Conservation (phyloP, 2,113 vertebrate genomes). For the Pagrus major region DNA sequence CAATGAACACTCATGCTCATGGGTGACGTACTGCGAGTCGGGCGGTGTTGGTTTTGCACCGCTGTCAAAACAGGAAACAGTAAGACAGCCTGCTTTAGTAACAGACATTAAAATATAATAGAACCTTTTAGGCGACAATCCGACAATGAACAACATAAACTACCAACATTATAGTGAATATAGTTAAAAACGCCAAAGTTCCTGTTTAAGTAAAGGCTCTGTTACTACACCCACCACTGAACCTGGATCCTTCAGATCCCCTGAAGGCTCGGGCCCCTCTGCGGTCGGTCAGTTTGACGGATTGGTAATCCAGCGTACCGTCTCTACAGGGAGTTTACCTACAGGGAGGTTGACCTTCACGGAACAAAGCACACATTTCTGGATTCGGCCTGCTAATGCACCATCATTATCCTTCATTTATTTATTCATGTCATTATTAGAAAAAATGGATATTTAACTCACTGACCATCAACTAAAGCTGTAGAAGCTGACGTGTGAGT, state of each 20-base stretch:
- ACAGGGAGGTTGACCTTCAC: constrained; percentile 4
- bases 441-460: not conserved
- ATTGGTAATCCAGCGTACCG: not conserved
- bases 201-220: too few species aligned
- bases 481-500: not conserved
- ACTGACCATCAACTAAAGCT: not conserved
- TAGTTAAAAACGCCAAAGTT: too few species aligned
- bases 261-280: not conserved
- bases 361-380: not conserved
- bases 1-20: too few species aligned
- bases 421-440: not conserved
- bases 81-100: too few species aligned
- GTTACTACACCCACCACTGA: too few species aligned
- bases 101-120: too few species aligned
- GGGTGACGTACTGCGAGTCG: too few species aligned
- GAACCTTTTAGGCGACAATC: too few species aligned
- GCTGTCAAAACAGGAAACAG: too few species aligned
- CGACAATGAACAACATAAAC: too few species aligned
- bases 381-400: constrained; percentile 10
- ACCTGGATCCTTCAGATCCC: not conserved
- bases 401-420: constrained; percentile 3
- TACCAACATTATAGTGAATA: too few species aligned
- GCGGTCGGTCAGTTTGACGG: not conserved
- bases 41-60: too few species aligned
- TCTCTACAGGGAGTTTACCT: not conserved